Evolutionary conservation across 2,797 vertebrate genomes (phyloP).

Genomic region (Borostomias antarcticus): DNA sequence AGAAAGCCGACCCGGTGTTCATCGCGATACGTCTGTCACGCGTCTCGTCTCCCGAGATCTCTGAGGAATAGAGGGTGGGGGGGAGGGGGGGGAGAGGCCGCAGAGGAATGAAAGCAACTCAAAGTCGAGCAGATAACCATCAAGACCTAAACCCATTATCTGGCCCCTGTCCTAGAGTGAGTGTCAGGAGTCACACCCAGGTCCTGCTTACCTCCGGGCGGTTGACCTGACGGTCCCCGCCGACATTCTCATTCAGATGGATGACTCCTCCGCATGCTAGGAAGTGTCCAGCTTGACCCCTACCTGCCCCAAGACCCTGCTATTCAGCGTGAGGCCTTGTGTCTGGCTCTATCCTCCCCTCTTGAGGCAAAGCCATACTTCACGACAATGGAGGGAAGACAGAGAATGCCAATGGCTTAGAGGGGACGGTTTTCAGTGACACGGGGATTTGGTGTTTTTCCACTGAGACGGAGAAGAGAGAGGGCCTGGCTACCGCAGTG

Average conservation of each 20-base stretch:
- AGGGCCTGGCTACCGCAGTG: slow-evolving; percentile 43
- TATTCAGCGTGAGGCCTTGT: slow-evolving; percentile 10
- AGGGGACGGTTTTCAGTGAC: slow-evolving; percentile 69
- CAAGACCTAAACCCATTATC: slow-evolving; percentile 81
- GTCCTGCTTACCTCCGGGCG: slow-evolving; percentile 74
- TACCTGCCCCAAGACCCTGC: slow-evolving; percentile 25
- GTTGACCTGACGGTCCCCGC: slow-evolving; percentile 73
- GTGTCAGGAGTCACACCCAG: slow-evolving; percentile 80
- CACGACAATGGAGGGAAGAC: slow-evolving; percentile 71
- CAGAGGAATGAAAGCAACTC: slow-evolving; percentile 77
- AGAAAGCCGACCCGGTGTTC: slow-evolving; percentile 48
- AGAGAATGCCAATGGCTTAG: slow-evolving; percentile 54
- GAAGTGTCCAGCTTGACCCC: slow-evolving; percentile 81
- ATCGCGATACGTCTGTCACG: slow-evolving; percentile 63
- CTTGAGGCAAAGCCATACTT: slow-evolving; percentile 53
- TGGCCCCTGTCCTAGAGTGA: slow-evolving; percentile 69
- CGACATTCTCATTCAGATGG: slow-evolving; percentile 79
- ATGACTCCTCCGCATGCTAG: slow-evolving; percentile 75
- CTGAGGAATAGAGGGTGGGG: slow-evolving; percentile 53
- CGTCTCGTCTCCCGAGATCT: slow-evolving; percentile 55
- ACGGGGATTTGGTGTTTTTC: slow-evolving; percentile 53
- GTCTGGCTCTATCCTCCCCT: slow-evolving; percentile 63
- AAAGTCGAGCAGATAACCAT: slow-evolving; percentile 81
- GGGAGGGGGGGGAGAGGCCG: slow-evolving; percentile 33
- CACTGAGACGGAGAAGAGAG: slow-evolving; percentile 54